These are phyloP conservation scores for Zonotrichia leucophrys DNA, from an alignment of 2,113 vertebrate species.

Conservation along the genomic window DNA sequence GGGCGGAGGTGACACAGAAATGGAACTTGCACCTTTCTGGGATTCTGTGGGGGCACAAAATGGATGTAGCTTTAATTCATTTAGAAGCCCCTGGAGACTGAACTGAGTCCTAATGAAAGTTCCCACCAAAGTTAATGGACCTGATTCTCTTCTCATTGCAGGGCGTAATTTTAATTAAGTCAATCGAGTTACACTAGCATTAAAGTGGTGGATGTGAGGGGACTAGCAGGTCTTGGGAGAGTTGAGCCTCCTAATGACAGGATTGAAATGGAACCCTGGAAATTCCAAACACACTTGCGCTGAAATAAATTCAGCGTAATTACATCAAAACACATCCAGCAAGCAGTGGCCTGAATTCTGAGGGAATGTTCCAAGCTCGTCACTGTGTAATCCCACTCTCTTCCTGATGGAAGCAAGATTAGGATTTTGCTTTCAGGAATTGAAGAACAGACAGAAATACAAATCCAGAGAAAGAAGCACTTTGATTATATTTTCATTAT, in stretches of 20 bases:
- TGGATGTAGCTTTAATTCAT: constrained; percentile 17
- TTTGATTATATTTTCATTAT: neutral
- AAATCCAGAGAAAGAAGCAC: neutral
- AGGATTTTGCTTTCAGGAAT: neutral
- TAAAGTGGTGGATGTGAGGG: constrained; percentile 30
- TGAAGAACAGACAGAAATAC: neutral
- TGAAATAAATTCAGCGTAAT: neutral
- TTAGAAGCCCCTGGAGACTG: constrained; percentile 8
- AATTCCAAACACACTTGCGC: neutral
- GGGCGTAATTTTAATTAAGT: constrained; percentile 60
- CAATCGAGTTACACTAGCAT: constrained; percentile 15
- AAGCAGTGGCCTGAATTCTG: constrained; percentile 40
- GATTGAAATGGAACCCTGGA: constrained; percentile 31
- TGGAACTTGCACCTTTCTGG: neutral
- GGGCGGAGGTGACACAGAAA: neutral
- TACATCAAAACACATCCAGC: neutral
- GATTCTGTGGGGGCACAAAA: neutral
- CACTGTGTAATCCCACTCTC: neutral
- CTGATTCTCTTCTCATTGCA: constrained; percentile 49
- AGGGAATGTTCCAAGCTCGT: neutral
- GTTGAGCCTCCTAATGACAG: constrained; percentile 14
- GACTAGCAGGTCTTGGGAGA: constrained; percentile 42
- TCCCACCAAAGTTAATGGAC: constrained; percentile 64
- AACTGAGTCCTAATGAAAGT: constrained; percentile 63
- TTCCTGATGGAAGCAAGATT: neutral